phyloP scores from a whole-genome alignment of 2,797 vertebrate genomes.

The Sebastes aleutianus region DNA sequence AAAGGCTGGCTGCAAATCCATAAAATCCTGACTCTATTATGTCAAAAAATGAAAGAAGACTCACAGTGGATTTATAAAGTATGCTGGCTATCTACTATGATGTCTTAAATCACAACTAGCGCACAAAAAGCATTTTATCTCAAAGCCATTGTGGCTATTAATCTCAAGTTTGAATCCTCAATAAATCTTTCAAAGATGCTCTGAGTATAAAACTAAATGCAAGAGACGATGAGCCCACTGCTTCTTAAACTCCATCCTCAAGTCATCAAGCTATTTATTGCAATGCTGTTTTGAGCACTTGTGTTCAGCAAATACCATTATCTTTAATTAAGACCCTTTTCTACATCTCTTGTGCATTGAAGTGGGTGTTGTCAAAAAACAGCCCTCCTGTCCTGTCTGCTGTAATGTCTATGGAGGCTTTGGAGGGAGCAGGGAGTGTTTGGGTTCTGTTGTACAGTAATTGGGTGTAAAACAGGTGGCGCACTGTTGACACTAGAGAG shows the following conservation, averaged over 20 bases:
- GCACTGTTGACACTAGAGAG: constrained; percentile 73
- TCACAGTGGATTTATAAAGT: not conserved
- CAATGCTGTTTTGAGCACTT: not conserved
- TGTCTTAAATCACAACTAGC: not conserved
- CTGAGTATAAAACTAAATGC: not conserved
- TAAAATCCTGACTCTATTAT: not conserved
- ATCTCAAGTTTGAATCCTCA: not conserved
- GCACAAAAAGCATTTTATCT: not conserved
- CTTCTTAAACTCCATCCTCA: not conserved
- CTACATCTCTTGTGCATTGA: not conserved
- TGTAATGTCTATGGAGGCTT: not conserved
- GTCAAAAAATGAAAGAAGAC: not conserved
- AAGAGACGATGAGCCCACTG: not conserved
- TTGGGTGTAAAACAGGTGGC: constrained; percentile 82
- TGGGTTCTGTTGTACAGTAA: constrained; percentile 67
- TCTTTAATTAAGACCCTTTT: not conserved
- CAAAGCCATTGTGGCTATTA: not conserved
- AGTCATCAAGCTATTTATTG: not conserved
- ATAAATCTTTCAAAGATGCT: not conserved
- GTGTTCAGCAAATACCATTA: constrained; percentile 7
- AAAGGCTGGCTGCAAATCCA: not conserved
- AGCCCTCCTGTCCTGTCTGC: constrained; percentile 11
- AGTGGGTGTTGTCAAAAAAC: constrained; percentile 6
- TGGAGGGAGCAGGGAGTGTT: constrained; percentile 27
- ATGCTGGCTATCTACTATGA: not conserved